A percentile compares a stretch with the other conserved stretches of the same genome.
phyloP scores from a whole-genome alignment of 2,888 invertebrate species.

The Cataglyphis albicans region DNA sequence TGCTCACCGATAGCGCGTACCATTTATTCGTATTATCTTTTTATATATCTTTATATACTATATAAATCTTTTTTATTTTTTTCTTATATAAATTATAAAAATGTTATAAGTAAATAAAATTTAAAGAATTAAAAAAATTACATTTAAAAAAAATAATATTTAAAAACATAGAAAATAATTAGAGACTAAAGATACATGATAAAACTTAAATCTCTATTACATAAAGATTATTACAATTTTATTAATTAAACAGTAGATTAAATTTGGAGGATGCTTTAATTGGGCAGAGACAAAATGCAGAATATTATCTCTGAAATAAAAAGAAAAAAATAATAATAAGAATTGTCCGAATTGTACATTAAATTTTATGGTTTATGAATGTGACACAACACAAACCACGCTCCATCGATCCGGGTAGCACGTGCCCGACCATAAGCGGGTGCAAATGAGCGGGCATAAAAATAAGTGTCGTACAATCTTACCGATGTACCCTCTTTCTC shows the following conservation, averaged over 20 bases:
- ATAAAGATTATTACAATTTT: background rate
- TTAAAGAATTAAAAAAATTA: background rate
- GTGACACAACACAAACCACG: slow-evolving; percentile 34
- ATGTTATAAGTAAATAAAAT: background rate
- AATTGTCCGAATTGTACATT: background rate
- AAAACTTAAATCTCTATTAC: background rate
- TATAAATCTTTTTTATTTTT: background rate
- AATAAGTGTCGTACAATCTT: slow-evolving; percentile 72
- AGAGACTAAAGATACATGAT: background rate
- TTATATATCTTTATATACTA: too few relatives aligned
- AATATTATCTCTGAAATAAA: background rate
- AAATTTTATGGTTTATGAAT: slow-evolving; percentile 26
- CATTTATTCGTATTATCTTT: background rate
- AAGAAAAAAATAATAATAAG: background rate
- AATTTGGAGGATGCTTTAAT: background rate
- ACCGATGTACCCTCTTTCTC: slow-evolving; percentile 12
- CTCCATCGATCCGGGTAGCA: slow-evolving; percentile 74
- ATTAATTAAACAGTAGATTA: background rate
- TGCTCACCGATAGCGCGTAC: background rate
- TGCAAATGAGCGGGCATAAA: slow-evolving; percentile 76
- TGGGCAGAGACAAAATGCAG: background rate
- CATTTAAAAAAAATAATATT: background rate
- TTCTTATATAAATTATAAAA: background rate
- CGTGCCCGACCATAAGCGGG: slow-evolving; percentile 74
- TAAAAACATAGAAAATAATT: background rate